phyloP scores from a whole-genome alignment of 2,797 vertebrate species.

The Naso thynnoides region DNA sequence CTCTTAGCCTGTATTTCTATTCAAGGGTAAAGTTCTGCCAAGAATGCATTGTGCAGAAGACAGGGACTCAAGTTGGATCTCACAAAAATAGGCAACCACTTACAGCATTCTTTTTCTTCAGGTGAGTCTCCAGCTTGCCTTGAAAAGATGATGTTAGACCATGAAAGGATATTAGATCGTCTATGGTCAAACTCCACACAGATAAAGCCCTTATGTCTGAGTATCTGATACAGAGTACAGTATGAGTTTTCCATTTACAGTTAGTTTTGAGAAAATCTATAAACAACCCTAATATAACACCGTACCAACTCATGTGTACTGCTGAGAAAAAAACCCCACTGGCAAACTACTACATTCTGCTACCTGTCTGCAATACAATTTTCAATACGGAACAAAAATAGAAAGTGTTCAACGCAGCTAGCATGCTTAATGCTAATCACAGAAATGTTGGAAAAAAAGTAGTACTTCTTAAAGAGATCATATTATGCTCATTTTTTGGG shows the following conservation, averaged over 20 bases:
- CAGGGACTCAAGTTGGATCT: constrained; percentile 6
- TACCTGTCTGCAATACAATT: not conserved
- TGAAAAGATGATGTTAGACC: not conserved
- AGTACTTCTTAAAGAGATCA: too few relatives aligned
- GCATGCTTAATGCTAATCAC: too few relatives aligned
- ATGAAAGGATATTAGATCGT: not conserved
- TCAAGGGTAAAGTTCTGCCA: not conserved
- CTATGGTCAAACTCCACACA: constrained; percentile 3
- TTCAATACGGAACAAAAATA: not conserved
- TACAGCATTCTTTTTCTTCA: constrained; percentile 12
- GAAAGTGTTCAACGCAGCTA: not conserved
- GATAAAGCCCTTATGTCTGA: not conserved
- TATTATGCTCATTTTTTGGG: too few relatives aligned
- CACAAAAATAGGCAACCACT: constrained; percentile 9
- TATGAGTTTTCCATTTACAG: not conserved
- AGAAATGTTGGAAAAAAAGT: too few relatives aligned
- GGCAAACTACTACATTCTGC: not conserved
- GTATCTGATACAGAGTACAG: not conserved
- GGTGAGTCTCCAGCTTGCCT: constrained; percentile 4
- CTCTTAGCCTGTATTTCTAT: constrained; percentile 2
- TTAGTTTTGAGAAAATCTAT: not conserved
- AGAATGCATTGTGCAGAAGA: constrained; percentile 7
- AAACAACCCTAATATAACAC: not conserved
- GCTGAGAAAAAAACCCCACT: constrained; percentile 2
- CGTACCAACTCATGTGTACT: not conserved